Base-by-base conservation (phyloP, 2,113 vertebrate species). In the Cinclus cinclus region DNA sequence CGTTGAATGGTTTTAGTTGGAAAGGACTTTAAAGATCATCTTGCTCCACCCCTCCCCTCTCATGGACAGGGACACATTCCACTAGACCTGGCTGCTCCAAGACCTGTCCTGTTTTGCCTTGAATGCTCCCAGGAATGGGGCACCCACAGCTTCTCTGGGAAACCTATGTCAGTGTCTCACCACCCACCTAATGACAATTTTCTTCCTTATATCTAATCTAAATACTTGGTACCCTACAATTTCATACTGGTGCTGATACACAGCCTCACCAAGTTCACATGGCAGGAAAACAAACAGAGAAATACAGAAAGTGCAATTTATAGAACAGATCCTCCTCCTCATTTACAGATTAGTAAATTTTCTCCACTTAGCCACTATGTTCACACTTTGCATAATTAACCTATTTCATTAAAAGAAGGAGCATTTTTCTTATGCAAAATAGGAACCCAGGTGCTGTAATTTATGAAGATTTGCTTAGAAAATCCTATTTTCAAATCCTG, bases 391-490 rank as follows among this genome's bases (percentile, higher is more conserved):
- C 55, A 64, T 86, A 96, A 95, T 94, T 92, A 87, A 93, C 59
- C 77, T 78, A 60, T 93, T 91, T 94, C 49, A 63, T 91, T 96
- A 79, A 64, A 92, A 88, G 42, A 6, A 83, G 24, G 20, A 86
- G 22, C 10, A 41, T 44, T 95, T 92, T 89, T 79, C 64, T 79
- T 68, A 69, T 28, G 60, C 85, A 79, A 76, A 88, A 92, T 17
- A 79, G 62, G 33, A 91, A 83, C 9, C 30, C 76, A 77, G 78
- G 85, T 74, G 78, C 75, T 95, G n/a, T 27, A 83, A 58, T 21
- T 91, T 90, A 83, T 4, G 13, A 90, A 91, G 81, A 90, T 91
- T 94, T 93, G 15, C 65, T 91, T 28, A 80, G 96, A 91, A 95
- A 96, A 92, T 86, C 94, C 70, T 77, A 80, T 84, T 89, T 95